Evolutionary conservation across 2,113 vertebrate genomes (phyloP).

Genomic region (Protobothrops mucrosquamatus): DNA sequence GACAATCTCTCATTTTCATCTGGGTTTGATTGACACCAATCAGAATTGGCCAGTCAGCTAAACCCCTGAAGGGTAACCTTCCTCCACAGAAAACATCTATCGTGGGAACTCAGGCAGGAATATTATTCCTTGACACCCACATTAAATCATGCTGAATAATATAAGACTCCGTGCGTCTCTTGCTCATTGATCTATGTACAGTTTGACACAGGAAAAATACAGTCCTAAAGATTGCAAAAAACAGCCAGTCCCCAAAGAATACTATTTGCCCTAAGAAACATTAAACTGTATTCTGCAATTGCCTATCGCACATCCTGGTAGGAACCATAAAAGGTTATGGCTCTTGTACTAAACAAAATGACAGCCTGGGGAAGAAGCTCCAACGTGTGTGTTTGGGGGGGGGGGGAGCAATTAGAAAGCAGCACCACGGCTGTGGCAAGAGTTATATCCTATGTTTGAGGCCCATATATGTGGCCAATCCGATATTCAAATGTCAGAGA

Average conservation of each 20-base stretch:
- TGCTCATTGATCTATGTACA: background rate
- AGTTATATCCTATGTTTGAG: background rate
- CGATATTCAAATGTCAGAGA: background rate
- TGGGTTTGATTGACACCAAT: background rate
- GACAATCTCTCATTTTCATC: background rate
- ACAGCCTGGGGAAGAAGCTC: background rate
- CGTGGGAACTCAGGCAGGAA: background rate
- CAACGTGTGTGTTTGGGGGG: background rate
- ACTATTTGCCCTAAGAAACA: background rate
- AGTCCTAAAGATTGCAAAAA: background rate
- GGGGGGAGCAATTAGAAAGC: background rate
- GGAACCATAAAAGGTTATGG: conserved; percentile 71
- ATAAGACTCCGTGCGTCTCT: background rate
- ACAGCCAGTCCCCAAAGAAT: background rate
- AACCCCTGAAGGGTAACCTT: background rate
- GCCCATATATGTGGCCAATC: background rate
- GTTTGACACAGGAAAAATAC: background rate
- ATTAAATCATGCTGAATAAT: background rate
- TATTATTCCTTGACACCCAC: background rate
- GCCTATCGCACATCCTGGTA: conserved; percentile 38
- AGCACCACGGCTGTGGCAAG: background rate
- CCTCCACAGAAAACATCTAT: background rate
- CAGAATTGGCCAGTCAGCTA: background rate
- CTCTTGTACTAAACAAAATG: conserved; percentile 29
- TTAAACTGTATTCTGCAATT: conserved; percentile 44